Evolutionary conservation across 2,797 vertebrate genomes (phyloP), one percentile per base, ranked within the genome.

Genomic region (Chloroceryle amazona): DNA sequence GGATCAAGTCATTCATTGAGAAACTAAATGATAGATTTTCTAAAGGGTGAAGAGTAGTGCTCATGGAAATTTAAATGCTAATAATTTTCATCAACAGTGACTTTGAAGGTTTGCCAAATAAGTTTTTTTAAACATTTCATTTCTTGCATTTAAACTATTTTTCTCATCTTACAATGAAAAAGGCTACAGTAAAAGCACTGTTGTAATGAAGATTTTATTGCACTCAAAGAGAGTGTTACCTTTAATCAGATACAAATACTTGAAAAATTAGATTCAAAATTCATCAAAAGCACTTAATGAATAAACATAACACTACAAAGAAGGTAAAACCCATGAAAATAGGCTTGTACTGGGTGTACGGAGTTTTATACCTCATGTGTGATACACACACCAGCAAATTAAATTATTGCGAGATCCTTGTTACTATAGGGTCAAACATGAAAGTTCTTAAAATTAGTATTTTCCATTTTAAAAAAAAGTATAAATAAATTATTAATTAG

Each of bases 31-130:
- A 55, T 1, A 70, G 21, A 63, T 87, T 80, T 92, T 86, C 62
- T 91, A 80, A 80, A 46, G 31, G 18, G 91, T 5, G 7, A 86
- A 78, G 78, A 37, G 68, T 33, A 54, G 20, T 9, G 6, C 35
- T 86, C 49, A 39, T 13, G 16, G 35, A 92, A 84, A 95, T 87
- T 72, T 62, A 90, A 93, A 93, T 70, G 62, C 23, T 92, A 90
- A 72, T 61, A 93, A 63, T 91, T 89, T 89, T 82, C 91, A 91
- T 73, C 63, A 93, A 47, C 78, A 71, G 31, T 37, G 47, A 95
- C 71, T 97, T 89, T 91, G 87, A 94, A 95, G 49, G 33, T 67
- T 91, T 74, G 75, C 81, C 91, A 96, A 82, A 87, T 33, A 67
- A 95, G 31, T 33, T 93, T 92, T 88, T 41, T 76, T 84, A 83